Base-by-base conservation (phyloP, 2,797 vertebrate genomes). In the Enteromius unitaeniatus region DNA sequence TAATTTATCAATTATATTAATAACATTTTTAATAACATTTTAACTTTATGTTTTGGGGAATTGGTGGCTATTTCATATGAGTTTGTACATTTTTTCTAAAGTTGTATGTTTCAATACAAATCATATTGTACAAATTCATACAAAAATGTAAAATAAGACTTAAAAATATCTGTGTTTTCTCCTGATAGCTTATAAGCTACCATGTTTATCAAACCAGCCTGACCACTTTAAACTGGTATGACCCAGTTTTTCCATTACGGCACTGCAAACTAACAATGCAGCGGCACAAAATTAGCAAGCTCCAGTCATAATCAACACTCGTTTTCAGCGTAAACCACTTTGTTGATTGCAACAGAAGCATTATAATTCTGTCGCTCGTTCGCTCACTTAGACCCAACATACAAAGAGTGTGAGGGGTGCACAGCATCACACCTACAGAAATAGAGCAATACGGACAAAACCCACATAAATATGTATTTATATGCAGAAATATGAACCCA, bases 341-440 rank as follows among this genome's bases (percentile, higher is more conserved):
- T 58, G 13, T 75, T 76, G 51, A 76, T 76, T 58, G 21, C 31
- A 40, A 23, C 31, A 75, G 19, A 58, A 37, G 31, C 31, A 58
- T 55, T 42, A 8, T 64, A 42, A 78, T 47, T 47, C 7, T 62
- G 73, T 1, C 6, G 17, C 5, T 40, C 34, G 60, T 10, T 67
- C 37, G 2, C 42, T 47, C 42, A 23, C 58, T 64, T 49, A 65
- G 23, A 49, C 40, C 21, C 4, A 45, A 28, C 8, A 8, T 21
- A 78, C n/a, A 77, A 42, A 49, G 37, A 31, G 70, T 0, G 1
- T 4, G 8, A 1, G 49, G n/a, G 14, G 23, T 2, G 2, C 58
- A 78, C 60, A 49, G 40, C 67, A 21, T n/a, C 65, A 75, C 64
- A 69, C n/a, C 62, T 26, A 58, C 47, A 45, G 3, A 75, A 58